Percentiles rank a stretch among this genome's conserved stretches.
Evolutionary conservation across 2,888 invertebrate species (phyloP).

Genomic region (Tortrix viridana): DNA sequence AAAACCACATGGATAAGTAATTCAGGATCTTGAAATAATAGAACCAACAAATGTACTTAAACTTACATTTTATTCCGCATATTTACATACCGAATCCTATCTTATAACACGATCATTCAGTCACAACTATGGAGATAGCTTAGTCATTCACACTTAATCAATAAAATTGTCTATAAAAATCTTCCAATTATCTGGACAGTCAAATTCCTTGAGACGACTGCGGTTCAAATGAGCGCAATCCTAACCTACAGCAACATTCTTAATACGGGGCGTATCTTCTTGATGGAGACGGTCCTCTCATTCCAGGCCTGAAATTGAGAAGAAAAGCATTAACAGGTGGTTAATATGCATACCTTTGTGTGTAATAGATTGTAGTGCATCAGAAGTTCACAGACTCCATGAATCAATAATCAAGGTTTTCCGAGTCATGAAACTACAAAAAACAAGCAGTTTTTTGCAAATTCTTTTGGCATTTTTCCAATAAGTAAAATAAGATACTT

Average conservation of each 20-base stretch:
- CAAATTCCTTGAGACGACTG: slow-evolving; percentile 42
- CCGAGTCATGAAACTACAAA: too few species aligned
- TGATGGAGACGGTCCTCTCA: slow-evolving; percentile 93
- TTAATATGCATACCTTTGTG: too few species aligned
- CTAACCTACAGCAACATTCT: slow-evolving; percentile 30
- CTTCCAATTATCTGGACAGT: slow-evolving; percentile 57
- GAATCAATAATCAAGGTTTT: too few species aligned
- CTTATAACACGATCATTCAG: slow-evolving; percentile 54
- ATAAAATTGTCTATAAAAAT: slow-evolving; percentile 62
- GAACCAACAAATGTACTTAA: slow-evolving; percentile 59
- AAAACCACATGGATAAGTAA: too few species aligned
- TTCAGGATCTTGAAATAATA: slow-evolving; percentile 1
- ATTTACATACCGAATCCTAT: slow-evolving; percentile 67
- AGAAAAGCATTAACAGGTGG: slow-evolving; percentile 18
- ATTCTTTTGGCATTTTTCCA: too few species aligned
- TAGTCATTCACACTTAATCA: slow-evolving; percentile 64
- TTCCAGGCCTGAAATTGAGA: slow-evolving; percentile 86
- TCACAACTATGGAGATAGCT: slow-evolving; percentile 55
- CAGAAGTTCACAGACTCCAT: too few species aligned
- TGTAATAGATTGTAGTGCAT: too few species aligned
- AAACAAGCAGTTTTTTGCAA: too few species aligned
- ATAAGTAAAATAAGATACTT: too few species aligned
- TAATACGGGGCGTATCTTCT: slow-evolving; percentile 94
- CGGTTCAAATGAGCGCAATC: slow-evolving; percentile 33
- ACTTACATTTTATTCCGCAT: slow-evolving; percentile 73